Base-by-base conservation (phyloP, 2,113 vertebrate genomes). In the Phocoena phocoena region DNA sequence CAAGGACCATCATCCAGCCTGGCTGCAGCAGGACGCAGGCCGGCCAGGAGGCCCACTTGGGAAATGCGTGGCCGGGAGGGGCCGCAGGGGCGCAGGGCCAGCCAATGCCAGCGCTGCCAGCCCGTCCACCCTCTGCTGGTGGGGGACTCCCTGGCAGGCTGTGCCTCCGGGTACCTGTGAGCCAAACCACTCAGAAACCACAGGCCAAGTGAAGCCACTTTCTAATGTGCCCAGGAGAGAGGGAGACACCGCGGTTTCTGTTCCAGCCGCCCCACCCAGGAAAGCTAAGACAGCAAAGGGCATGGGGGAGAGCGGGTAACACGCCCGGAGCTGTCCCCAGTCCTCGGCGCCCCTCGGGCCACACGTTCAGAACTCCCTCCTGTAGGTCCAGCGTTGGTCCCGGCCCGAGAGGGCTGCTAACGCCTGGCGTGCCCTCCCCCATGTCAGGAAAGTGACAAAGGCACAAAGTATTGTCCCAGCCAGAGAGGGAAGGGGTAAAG, bases 121-220 rank as follows among this genome's bases (percentile, higher is more conserved):
- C 63, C 53, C 74, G 50, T 77, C 98, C 95, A n/a, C 96, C 97
- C 98, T 98, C 94, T 88, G 96, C 93, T 73, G 71, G 92, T 84
- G 92, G 97, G 44, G 80, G 50, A 94, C 94, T 97, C 98, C 93
- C 86, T 5, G 17, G 84, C 65, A 0, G 93, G 95, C 97, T 92
- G 94, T 96, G 97, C 96, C 97, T 95, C 97, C 44, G 38, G 47
- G 88, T 53, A 93, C 96, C 98, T 94, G 70, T 33, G 71, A 98
- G 97, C 98, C 98, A 97, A 97, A 95, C 76, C 96, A 90, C 97
- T 96, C 93, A 63, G 68, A 98, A 98, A 92, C 96, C 96, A 8
- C 97, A 96, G 47, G 96, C 98, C 50, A 9, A 96, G 95, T 50
- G 89, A 94, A 97, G 96, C 93, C 96, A 84, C 97, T 97, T 95